Evolutionary conservation across 2,113 vertebrate species (phyloP).

Genomic region (Columbina picui): DNA sequence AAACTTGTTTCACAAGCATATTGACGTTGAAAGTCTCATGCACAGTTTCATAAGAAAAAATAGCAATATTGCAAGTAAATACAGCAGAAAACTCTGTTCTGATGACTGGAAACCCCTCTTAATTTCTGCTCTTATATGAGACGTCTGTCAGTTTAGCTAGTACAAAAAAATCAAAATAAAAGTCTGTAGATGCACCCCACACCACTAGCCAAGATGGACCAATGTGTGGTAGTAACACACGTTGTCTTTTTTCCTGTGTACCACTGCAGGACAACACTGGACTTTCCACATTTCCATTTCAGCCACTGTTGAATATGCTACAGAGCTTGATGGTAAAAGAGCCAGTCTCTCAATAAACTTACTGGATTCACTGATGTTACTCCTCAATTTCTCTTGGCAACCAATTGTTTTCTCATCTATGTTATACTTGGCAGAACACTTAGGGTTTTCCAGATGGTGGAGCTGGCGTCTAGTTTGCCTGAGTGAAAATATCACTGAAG

Average conservation of each 20-base stretch:
- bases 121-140: not conserved
- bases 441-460: not conserved
- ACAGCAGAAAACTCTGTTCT: not conserved
- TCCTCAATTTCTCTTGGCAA: constrained; percentile 17
- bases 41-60: not conserved
- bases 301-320: not conserved
- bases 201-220: not conserved
- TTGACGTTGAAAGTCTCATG: not conserved
- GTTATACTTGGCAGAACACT: not conserved
- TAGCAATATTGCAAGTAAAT: not conserved
- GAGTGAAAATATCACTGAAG: constrained; percentile 3
- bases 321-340: not conserved
- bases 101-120: not conserved
- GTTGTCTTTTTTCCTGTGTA: not conserved
- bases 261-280: not conserved
- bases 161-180: not conserved
- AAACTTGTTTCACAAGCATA: not conserved
- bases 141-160: not conserved
- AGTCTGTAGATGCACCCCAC: not conserved
- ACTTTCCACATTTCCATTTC: not conserved
- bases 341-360: not conserved
- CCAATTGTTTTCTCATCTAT: constrained; percentile 13
- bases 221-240: not conserved
- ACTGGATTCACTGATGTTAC: not conserved
- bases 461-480: not conserved